Evolutionary conservation across 2,888 invertebrate species (phyloP).

Genomic region (Neoitamus cyanurus): DNA sequence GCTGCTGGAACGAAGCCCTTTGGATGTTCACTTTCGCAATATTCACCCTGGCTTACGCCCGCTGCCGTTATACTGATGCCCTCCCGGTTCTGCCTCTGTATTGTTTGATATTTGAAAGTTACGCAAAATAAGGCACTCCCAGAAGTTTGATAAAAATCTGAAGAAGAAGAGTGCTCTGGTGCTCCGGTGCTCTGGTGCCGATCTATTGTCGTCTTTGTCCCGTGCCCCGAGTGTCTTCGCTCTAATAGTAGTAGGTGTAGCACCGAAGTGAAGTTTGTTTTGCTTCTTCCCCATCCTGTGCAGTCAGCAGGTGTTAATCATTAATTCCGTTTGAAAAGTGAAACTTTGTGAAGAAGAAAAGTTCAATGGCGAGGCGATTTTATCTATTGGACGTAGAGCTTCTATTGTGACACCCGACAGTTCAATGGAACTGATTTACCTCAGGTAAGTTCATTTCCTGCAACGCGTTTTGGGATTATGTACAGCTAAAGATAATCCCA

Average conservation of each 20-base stretch:
- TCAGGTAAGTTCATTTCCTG: not conserved
- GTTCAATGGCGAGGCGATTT: not conserved
- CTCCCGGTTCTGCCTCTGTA: not conserved
- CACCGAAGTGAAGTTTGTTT: not conserved
- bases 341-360: not conserved
- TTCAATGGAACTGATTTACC: not conserved
- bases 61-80: not conserved
- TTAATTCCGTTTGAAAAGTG: not conserved
- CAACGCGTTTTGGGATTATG: not conserved
- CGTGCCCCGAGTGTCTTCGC: not conserved
- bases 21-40: not conserved
- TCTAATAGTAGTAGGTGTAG: not conserved
- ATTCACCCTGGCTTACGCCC: not conserved
- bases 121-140: not conserved
- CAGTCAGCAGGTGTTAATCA: constrained; percentile 1
- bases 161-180: not conserved
- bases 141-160: not conserved
- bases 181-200: not conserved
- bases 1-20: not conserved
- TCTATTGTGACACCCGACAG: not conserved
- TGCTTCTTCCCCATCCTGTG: not conserved
- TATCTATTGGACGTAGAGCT: not conserved
- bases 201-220: not conserved
- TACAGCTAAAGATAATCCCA: not conserved
- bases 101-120: not conserved